Evolutionary conservation across 2,888 invertebrate genomes (phyloP), one percentile per base, ranked within the genome.

Genomic region (Morpho deidamia): DNA sequence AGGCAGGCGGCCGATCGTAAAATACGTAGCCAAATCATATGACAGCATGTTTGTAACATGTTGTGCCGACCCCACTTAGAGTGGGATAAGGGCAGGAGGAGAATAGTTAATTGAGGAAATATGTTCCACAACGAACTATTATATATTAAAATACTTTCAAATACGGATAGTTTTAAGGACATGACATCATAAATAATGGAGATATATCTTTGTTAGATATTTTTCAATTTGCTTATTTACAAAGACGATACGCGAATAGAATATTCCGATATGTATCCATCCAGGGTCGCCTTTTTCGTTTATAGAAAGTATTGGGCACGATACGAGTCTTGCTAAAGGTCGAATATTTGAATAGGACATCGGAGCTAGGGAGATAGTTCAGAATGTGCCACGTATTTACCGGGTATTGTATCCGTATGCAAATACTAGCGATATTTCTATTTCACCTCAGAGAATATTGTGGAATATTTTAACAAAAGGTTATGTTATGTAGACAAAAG

Each of bases 291-390:
- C 14, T 35, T 41, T 51, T 51, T 11, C 51, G 49, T 47, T 56
- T 59, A 58, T 58, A 53, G 55, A 55, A 59, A 56, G 52, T 57
- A 59, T 55, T 44, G 54, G 34, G 56, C 57, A 54, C 45, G 43
- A 59, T 59, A 58, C 44, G 56, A 48, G 45, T 41, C 41, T 45
- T 23, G 56, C 41, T 23, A 53, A 50, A 60, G 60, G 59, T 56
- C 59, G 59, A 47, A 54, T 68, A 57, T 67, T 67, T 66, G 63
- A 63, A 64, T 55, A 66, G 63, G 62, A 63, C 62, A 55, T 53
- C 56, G 42, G 14, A 42, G 53, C 59, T 58, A 49, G 47, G 52
- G 49, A 59, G 61, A 66, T 65, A 35, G 42, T 47, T 54, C 44
- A 55, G 47, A 32, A 55, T 49, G 55, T 51, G 48, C 44, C 44